A percentile compares a stretch with the other conserved stretches of the same genome.
These are phyloP conservation scores for Hoplias malabaricus DNA, from an alignment of 2,113 vertebrate species.

Conservation along the genomic window DNA sequence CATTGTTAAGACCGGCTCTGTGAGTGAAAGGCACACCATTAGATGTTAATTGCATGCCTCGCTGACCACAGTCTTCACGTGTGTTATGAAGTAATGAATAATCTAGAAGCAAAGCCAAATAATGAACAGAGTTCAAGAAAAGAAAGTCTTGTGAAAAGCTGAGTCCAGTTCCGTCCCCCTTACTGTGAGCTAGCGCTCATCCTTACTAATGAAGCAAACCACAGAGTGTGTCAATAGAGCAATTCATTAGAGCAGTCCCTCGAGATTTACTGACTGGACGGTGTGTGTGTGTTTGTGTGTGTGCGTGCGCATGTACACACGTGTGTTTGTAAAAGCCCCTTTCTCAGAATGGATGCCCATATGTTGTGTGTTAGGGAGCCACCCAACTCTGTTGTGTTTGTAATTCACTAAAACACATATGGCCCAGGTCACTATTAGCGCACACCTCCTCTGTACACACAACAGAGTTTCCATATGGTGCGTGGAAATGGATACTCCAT, in stretches of 20 bases:
- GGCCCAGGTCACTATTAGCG: constrained; percentile 88
- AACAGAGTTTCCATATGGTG: constrained; percentile 91
- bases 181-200: constrained; percentile 67
- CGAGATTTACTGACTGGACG: constrained; percentile 70
- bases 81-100: background rate
- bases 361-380: constrained; percentile 85
- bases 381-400: constrained; percentile 75
- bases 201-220: constrained; percentile 82
- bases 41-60: constrained; percentile 8
- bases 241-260: constrained; percentile 87
- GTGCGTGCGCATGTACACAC: background rate
- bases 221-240: constrained; percentile 83
- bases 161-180: constrained; percentile 5
- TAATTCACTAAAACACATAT: constrained; percentile 84
- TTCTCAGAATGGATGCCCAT: constrained; percentile 78
- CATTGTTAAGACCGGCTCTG: background rate
- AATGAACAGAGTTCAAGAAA: constrained; percentile 26
- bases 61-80: background rate
- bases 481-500: constrained; percentile 80
- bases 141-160: constrained; percentile 3
- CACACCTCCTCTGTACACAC: constrained; percentile 85
- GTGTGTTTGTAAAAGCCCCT: constrained; percentile 66
- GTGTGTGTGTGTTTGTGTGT: constrained; percentile 35
- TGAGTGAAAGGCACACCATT: constrained; percentile 2
- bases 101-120: constrained; percentile 11